Evolutionary conservation across 1,140 invertebrate genomes (phyloP), one percentile per base, ranked within the genome.

Genomic region (Sycobia sp.): DNA sequence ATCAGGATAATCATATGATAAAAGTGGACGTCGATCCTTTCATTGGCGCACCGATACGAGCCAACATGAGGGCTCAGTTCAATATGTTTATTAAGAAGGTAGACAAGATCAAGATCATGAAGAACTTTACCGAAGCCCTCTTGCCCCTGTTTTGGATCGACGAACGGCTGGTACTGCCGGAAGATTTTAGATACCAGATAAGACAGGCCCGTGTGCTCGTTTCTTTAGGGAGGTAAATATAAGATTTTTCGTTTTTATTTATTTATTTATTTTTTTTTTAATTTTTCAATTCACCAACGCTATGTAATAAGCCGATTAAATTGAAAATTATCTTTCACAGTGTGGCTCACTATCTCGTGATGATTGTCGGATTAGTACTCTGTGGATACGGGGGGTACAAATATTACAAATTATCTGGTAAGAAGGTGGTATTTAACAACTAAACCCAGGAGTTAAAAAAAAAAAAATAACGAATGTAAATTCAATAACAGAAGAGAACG

Each of bases 141-240:
- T 67, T 88, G 11, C 91, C 91, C 1, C 1, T 93, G 0, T 87
- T 92, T 54, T 93, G 91, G 91, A 76, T 92, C 1, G 90, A 92
- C 73, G 90, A 92, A 78, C 88, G 72, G 22, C 61, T 80, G 4
- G 14, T 44, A 1, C 11, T 61, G 3, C 59, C 92, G 77, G 89
- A 75, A 23, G 63, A 78, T 51, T 20, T 69, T 0, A 56, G 74
- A 0, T 71, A 73, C 2, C 66, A 76, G 62, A 47, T 82, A 7
- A 80, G 76, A 50, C 5, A 56, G 9, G 71, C 73, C 22, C 75
- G 73, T 18, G 73, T 23, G 23, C 56, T 68, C 13, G 29, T 66
- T 16, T 66, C 57, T 9, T 20, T 70, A 1, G 72, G 77, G 1
- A 66, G 39, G 79, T 79, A 62, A 67, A 67, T 71, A 56, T n/a